A percentile compares a stretch with the other conserved stretches of the same genome.
Evolutionary conservation across 2,113 vertebrate genomes (phyloP).

Genomic region (Lasiurus borealis): DNA sequence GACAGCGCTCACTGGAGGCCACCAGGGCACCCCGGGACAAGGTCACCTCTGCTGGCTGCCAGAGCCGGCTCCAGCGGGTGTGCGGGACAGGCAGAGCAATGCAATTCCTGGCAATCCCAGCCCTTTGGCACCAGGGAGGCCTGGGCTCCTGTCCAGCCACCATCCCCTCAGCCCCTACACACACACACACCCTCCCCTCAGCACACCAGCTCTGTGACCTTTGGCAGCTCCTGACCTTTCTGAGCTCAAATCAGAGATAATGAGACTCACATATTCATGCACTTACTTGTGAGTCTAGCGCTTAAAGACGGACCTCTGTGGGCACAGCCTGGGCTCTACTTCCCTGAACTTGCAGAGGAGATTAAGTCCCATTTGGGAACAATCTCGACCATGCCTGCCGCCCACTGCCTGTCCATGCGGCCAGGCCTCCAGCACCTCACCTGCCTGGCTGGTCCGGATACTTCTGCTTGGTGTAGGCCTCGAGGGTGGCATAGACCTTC

Average conservation of each 20-base stretch:
- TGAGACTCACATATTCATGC: not conserved
- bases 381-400: accelerated
- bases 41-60: not conserved
- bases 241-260: not conserved
- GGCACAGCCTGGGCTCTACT: no score
- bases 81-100: accelerated
- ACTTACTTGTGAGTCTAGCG: accelerated
- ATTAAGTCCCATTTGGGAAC: not conserved
- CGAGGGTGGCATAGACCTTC: slow-evolving; percentile 96
- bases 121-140: not conserved
- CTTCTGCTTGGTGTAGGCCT: slow-evolving; percentile 98
- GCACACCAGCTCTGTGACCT: no score
- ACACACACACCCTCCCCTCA: no score
- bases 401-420: accelerated
- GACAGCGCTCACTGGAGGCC: not conserved
- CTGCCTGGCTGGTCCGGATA: slow-evolving; percentile 97
- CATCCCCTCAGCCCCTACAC: no score
- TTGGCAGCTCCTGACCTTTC: not conserved
- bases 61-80: not conserved
- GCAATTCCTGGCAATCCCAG: not conserved
- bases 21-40: not conserved
- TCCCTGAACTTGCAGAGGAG: not conserved
- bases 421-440: slow-evolving; percentile 82
- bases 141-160: no score
- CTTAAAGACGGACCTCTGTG: accelerated